Percentiles rank a stretch among this genome's conserved stretches.
phyloP scores from a whole-genome alignment of 2,113 vertebrate species.

The Myotis brandtii region DNA sequence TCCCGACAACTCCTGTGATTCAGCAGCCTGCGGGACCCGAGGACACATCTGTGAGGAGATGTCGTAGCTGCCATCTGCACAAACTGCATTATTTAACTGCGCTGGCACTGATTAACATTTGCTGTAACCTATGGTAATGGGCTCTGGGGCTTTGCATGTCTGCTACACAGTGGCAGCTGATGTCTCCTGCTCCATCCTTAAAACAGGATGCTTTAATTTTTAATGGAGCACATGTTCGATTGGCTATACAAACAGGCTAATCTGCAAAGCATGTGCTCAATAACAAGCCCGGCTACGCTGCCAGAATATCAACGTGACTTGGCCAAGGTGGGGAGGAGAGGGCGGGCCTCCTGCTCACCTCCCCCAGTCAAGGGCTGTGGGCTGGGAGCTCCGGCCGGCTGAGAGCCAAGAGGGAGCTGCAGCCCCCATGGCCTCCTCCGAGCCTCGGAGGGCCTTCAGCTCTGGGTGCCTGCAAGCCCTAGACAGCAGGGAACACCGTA shows the following conservation, averaged over 20 bases:
- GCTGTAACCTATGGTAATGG: constrained; percentile 94
- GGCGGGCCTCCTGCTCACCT: constrained; percentile 61
- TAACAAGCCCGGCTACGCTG: constrained; percentile 88
- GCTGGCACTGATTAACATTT: constrained; percentile 93
- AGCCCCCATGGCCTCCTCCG: constrained; percentile 65
- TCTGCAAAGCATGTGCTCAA: constrained; percentile 94
- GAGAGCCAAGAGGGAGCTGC: constrained; percentile 50
- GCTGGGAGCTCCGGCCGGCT: constrained; percentile 33
- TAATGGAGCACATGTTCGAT: constrained; percentile 94
- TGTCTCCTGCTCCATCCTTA: constrained; percentile 91
- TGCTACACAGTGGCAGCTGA: constrained; percentile 91
- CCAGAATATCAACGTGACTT: constrained; percentile 87
- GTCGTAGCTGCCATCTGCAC: constrained; percentile 91
- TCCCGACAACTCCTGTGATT: constrained; percentile 88
- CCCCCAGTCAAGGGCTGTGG: not conserved
- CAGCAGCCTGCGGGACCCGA: constrained; percentile 87
- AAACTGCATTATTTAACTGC: constrained; percentile 94
- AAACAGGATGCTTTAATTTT: constrained; percentile 94
- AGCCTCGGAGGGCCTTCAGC: not conserved
- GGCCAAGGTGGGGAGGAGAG: constrained; percentile 72
- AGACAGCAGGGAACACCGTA: not conserved
- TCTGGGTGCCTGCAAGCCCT: not conserved
- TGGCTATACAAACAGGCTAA: constrained; percentile 95
- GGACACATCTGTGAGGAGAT: constrained; percentile 90
- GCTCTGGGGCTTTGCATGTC: constrained; percentile 91